Percentiles rank a stretch among this genome's conserved stretches.
These are phyloP conservation scores for Glyptemys insculpta DNA, from an alignment of 2,797 vertebrate species.

Conservation along the genomic window DNA sequence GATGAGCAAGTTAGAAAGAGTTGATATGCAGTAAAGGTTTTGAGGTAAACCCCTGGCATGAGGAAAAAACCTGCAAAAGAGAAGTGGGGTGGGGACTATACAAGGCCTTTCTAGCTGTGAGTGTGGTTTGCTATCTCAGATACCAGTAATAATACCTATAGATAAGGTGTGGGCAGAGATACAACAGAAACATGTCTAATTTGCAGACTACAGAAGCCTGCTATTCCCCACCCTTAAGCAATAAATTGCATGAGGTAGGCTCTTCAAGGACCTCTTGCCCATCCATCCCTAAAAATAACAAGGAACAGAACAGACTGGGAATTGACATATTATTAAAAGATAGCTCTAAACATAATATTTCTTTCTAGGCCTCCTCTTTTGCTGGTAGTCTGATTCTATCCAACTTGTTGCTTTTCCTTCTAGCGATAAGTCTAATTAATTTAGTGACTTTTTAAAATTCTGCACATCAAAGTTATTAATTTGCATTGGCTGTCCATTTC, in stretches of 20 bases:
- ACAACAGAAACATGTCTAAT: neutral
- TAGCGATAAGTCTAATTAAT: neutral
- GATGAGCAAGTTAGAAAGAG: neutral
- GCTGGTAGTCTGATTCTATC: neutral
- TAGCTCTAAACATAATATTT: neutral
- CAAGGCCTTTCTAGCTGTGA: neutral
- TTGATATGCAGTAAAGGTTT: neutral
- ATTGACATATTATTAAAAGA: neutral
- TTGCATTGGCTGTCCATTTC: neutral
- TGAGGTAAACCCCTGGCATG: neutral
- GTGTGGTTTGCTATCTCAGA: neutral
- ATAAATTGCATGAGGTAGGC: neutral
- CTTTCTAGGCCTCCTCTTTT: neutral
- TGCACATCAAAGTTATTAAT: neutral
- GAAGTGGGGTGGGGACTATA: neutral
- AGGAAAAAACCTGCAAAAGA: neutral
- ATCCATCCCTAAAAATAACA: neutral
- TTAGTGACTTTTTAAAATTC: neutral
- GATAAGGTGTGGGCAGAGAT: neutral
- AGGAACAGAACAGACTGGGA: neutral
- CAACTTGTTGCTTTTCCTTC: neutral
- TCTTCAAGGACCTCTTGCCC: neutral
- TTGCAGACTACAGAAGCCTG: neutral
- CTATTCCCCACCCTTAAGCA: neutral
- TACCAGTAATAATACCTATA: neutral